Evolutionary conservation across 1,140 invertebrate genomes (phyloP), one percentile per base, ranked within the genome.

Genomic region (Colletes gigas): DNA sequence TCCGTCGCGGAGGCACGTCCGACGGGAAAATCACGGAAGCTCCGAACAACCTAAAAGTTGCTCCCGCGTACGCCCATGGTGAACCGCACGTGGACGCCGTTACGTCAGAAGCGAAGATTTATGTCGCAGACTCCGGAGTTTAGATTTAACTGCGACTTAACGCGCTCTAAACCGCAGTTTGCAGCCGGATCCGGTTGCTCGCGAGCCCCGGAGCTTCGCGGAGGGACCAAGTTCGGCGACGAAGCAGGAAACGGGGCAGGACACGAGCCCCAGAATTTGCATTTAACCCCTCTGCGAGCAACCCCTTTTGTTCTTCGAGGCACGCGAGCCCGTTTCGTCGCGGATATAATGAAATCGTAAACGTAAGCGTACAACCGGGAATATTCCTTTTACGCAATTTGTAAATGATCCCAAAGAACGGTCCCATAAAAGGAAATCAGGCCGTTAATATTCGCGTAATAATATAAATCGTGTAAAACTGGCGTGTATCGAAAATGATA

Each of bases 81-180:
- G 50, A 50, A 30, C 8, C n/a, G 41, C 41, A 41, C 60, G 72
- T 41, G 72, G 9, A 65, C 60, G 50, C 5, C 17, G 60, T 63
- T 74, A 63, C 72, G 47, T 47, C 72, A 19, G 19, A 52, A 41
- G 21, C 41, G 30, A 72, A 73, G 69, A 73, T 79, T 79, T 79
- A 78, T 44, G 68, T 21, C 47, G 21, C 54, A 57, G 52, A 57
- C 19, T 21, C 8, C 44, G 50, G 67, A 76, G 82, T 54, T 75
- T 39, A 57, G 70, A 80, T 65, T 50, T 80, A 83, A 81, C 67
- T 60, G 77, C 59, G 52, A 39, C 68, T 84, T 83, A 83, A 80
- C 81, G 75, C 54, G 55, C 50, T 80, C 62, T 67, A 81, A 81
- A 84, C 41, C 66, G 52, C 50, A 66, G 39, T 81, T 85, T 67